phyloP scores from a whole-genome alignment of 2,113 vertebrate genomes.

The Tor tambroides region DNA sequence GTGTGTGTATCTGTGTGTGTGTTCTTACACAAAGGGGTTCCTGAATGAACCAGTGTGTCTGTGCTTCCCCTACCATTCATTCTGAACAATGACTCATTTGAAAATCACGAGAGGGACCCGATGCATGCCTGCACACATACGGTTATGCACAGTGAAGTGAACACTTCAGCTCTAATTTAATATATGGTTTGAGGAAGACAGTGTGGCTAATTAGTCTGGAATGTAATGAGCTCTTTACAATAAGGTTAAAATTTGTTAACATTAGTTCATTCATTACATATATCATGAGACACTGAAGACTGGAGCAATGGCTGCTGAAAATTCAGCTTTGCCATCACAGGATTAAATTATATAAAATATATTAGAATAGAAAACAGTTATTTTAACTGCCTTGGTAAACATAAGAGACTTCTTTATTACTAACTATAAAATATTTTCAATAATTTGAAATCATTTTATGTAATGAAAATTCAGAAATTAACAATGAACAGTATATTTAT shows the following conservation, averaged over 20 bases:
- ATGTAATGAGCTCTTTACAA: constrained; percentile 19
- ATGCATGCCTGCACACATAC: neutral
- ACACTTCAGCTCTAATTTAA: constrained; percentile 16
- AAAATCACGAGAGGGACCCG: constrained; percentile 40
- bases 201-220: constrained; percentile 12
- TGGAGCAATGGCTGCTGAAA: no score
- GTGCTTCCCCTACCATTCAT: constrained; percentile 10
- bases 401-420: no score
- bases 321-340: no score
- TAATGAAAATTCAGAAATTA: no score
- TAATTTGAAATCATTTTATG: no score
- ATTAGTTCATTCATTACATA: neutral
- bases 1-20: constrained; percentile 27
- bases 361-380: no score
- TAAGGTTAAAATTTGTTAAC: neutral
- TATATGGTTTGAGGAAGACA: constrained; percentile 12
- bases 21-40: constrained; percentile 42
- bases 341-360: no score
- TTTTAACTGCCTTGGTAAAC: no score
- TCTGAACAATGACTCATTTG: constrained; percentile 54
- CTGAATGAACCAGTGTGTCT: constrained; percentile 49
- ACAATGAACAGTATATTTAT: neutral
- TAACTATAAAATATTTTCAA: neutral
- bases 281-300: no score
- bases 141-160: neutral